Percentiles rank a stretch among this genome's conserved stretches.
These are phyloP conservation scores for Desmophyllum pertusum DNA, from an alignment of 92 coral and sea anemone species.

Conservation along the genomic window DNA sequence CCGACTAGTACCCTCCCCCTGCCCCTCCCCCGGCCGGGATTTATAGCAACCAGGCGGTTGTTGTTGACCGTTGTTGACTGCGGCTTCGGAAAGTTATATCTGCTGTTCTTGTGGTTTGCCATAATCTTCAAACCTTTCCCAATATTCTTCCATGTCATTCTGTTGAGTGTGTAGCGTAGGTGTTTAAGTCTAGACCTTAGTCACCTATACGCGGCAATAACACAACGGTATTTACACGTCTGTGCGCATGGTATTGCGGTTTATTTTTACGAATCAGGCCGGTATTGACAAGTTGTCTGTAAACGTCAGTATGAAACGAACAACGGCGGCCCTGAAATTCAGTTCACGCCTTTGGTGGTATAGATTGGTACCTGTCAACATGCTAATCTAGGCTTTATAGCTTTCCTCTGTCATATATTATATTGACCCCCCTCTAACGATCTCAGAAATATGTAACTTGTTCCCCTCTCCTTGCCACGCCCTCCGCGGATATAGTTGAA, in stretches of 20 bases:
- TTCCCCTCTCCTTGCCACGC: no score
- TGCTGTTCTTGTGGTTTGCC: neutral
- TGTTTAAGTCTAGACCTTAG: neutral
- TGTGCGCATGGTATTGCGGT: neutral
- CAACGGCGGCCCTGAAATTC: neutral
- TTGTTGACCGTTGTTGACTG: neutral
- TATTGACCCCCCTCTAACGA: no score
- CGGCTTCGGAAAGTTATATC: neutral
- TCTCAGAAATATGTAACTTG: neutral
- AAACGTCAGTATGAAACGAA: neutral
- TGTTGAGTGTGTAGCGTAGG: neutral
- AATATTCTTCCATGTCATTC: neutral
- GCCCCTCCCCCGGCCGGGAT: neutral
- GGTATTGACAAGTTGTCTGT: neutral
- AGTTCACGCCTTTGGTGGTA: neutral
- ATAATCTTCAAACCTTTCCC: no score
- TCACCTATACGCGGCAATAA: neutral
- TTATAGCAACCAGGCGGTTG: neutral
- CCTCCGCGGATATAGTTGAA: no score
- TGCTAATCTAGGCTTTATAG: no score
- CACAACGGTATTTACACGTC: neutral
- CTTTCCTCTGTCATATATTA: no score
- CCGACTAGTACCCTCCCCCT: neutral
- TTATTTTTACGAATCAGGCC: neutral
- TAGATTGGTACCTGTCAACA: no score